Base-by-base conservation (phyloP, 2,113 vertebrate genomes). In the Misgurnus mizolepis region DNA sequence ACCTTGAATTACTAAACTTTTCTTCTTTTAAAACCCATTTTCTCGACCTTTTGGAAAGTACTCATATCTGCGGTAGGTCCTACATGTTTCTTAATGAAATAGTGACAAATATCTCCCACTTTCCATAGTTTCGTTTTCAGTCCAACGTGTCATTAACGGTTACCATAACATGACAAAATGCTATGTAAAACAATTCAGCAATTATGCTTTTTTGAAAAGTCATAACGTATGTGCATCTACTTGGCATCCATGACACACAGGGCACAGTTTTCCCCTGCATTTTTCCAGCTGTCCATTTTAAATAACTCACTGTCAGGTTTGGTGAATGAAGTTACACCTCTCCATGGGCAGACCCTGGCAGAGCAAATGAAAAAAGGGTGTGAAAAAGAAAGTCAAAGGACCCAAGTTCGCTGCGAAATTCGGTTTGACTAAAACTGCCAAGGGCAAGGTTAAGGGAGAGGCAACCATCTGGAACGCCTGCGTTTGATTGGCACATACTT, bases 401-500 rank as follows among this genome's bases (percentile, higher is more conserved):
- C 89, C 86, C 89, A 88, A 87, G 90, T 50, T 40, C 88, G 88
- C 89, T 89, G 89, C 88, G 91, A 60, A 82, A 79, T 62, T 89
- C 86, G 91, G 90, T 93, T 88, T 93, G 93, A 92, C 93, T 93
- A 86, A 85, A 77, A 89, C 89, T 90, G 94, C 94, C 92, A 88
- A 92, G 89, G 95, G 95, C 93, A 89, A 93, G 87, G 89, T 93
- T 91, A 92, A 88, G 84, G 89, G 88, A 93, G 93, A 93, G 90
- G 89, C 43, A 66, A 93, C 93, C 95, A 96, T 95, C 95, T 96
- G 96, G 95, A 92, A 87, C 89, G 81, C 85, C 88, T 87, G 83
- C 87, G 82, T 94, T 93, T 93, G 94, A 96, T 91, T 93, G 95
- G 94, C 94, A 92, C 92, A 90, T 93, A 93, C 88, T 89, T 94